A percentile compares a stretch with the other conserved stretches of the same genome.
Conservation (phyloP, 1,140 invertebrate genomes). For the Zaprionus davidi region DNA sequence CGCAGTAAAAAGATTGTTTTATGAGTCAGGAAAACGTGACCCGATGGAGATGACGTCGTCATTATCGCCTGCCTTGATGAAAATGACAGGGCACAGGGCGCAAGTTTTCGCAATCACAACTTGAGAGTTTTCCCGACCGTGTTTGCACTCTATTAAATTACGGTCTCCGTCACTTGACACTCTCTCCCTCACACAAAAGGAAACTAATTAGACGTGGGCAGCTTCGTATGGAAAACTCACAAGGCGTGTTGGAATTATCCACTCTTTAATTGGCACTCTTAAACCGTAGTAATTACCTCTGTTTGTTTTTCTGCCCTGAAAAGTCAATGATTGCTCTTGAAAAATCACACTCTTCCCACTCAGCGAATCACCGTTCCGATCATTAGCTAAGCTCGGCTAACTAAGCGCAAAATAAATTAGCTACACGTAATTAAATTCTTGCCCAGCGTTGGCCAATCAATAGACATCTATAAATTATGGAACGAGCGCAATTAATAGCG, state of each 20-base stretch:
- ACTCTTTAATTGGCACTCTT: background rate
- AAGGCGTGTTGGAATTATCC: background rate
- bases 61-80: slow-evolving; percentile 2
- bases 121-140: slow-evolving; percentile 27
- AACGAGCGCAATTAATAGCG: slow-evolving; percentile 23
- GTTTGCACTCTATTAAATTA: slow-evolving; percentile 62
- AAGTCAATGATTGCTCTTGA: background rate
- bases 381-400: slow-evolving; percentile 4
- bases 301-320: background rate
- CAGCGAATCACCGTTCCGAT: background rate
- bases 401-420: slow-evolving; percentile 31
- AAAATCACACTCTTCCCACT: background rate
- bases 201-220: slow-evolving; percentile 58
- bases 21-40: slow-evolving; percentile 23
- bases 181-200: slow-evolving; percentile 10
- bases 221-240: slow-evolving; percentile 20
- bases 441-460: slow-evolving; percentile 17
- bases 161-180: slow-evolving; percentile 47
- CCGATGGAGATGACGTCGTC: slow-evolving; percentile 9
- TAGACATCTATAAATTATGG: slow-evolving; percentile 24
- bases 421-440: slow-evolving; percentile 24
- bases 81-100: slow-evolving; percentile 12
- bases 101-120: slow-evolving; percentile 48
- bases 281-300: background rate
- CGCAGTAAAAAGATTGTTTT: slow-evolving; percentile 13